Evolutionary conservation across 2,113 vertebrate species (phyloP), one percentile per base, ranked within the genome.

Genomic region (Penelope pileata): DNA sequence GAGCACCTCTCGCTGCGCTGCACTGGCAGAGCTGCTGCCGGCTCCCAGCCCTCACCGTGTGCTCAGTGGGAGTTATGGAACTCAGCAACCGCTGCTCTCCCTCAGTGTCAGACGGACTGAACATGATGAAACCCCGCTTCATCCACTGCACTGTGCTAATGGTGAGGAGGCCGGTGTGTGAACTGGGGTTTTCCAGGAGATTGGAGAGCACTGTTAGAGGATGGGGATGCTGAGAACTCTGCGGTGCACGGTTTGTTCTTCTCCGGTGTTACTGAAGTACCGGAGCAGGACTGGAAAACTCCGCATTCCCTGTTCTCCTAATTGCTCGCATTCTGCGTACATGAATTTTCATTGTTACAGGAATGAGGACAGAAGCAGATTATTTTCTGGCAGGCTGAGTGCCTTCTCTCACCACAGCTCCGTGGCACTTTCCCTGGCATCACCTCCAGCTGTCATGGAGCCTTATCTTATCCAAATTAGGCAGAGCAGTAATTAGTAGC

Each of bases 81-180:
- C n/a, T n/a, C n/a, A n/a, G n/a, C n/a, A n/a, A n/a, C 10, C 53
- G 19, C 53, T 32, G 29, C 30, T 19, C 70, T 14, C 54, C 68
- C 40, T 80, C 12, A 3, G 82, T 11, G 64, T 64, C 82, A 70
- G 87, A 89, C 14, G 86, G 43, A 56, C n/a, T 77, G 73, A 53
- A 83, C 81, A 92, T 83, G 80, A 54, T 83, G 43, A 56, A 93
- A 51, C 78, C 78, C 79, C 70, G 68, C 72, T 73, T 67, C 85
- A 56, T 34, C 63, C 78, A 8, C 86, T 17, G n/a, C 45, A 21
- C 48, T 34, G 70, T 83, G 67, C 53, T 90, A 67, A 83, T 30
- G 79, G 62, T 38, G 84, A 90, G 53, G 91, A 82, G 56, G 27
- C 6, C 34, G 85, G 42, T 17, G 7, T n/a, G 70, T 48, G 64